Percentiles rank a stretch among this genome's conserved stretches.
phyloP scores from a whole-genome alignment of 1,140 invertebrate species.

The Brevipalpus yothersi region DNA sequence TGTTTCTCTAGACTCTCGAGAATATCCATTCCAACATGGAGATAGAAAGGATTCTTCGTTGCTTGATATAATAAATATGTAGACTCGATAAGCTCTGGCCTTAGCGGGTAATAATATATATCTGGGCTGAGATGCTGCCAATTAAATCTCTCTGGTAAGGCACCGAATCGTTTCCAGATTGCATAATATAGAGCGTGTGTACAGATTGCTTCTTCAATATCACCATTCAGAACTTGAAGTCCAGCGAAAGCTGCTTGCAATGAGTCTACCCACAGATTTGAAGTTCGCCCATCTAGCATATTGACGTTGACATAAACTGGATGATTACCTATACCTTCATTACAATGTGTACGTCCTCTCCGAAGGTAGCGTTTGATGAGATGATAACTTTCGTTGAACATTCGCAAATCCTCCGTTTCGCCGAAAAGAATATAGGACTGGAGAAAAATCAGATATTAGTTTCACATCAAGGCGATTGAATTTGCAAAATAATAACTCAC shows the following conservation, averaged over 20 bases:
- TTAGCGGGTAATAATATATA: slow-evolving; percentile 36
- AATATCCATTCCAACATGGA: slow-evolving; percentile 39
- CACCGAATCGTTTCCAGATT: slow-evolving; percentile 36
- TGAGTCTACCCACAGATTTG: slow-evolving; percentile 40
- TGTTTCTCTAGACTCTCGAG: slow-evolving; percentile 32
- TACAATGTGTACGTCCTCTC: slow-evolving; percentile 33
- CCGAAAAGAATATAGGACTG: slow-evolving; percentile 36
- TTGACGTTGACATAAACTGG: slow-evolving; percentile 45
- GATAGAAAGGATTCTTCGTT: slow-evolving; percentile 42
- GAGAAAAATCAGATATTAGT: slow-evolving; percentile 6
- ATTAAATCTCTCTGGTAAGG: slow-evolving; percentile 39
- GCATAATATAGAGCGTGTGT: slow-evolving; percentile 37
- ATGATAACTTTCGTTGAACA: slow-evolving; percentile 34
- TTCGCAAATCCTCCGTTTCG: slow-evolving; percentile 28
- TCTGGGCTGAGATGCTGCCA: slow-evolving; percentile 36
- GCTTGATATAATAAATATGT: slow-evolving; percentile 43
- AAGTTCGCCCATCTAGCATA: slow-evolving; percentile 33
- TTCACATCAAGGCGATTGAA: slow-evolving; percentile 14
- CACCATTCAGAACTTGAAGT: slow-evolving; percentile 36
- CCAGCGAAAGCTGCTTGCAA: slow-evolving; percentile 37
- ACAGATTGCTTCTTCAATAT: slow-evolving; percentile 45
- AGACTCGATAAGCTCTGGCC: slow-evolving; percentile 39
- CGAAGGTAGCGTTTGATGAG: slow-evolving; percentile 34
- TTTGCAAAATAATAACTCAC: background rate
- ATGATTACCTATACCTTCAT: slow-evolving; percentile 31